Percentiles rank a stretch among this genome's conserved stretches.
These are phyloP conservation scores for Lamellibrachia columna DNA, from an alignment of 2,888 invertebrate species.

Conservation along the genomic window DNA sequence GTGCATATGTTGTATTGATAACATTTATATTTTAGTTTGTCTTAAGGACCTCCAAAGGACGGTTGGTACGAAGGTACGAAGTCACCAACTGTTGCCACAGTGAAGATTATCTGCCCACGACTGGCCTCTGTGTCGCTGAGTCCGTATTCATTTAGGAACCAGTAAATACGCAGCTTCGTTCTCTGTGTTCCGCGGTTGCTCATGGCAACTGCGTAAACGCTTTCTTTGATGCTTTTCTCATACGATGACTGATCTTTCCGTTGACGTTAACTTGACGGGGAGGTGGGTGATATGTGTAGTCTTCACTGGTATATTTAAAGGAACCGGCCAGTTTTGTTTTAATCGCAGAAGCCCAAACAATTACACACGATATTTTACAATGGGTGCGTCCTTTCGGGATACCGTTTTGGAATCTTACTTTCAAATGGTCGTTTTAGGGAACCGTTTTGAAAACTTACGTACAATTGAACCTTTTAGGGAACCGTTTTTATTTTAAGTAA, in stretches of 20 bases:
- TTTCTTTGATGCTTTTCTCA: not conserved
- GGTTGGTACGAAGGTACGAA: not conserved
- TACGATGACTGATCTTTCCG: not conserved
- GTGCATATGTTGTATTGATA: not conserved
- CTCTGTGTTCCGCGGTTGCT: not conserved
- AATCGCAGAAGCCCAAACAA: not conserved
- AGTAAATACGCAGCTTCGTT: not conserved
- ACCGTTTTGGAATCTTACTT: not conserved
- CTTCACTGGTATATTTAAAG: not conserved
- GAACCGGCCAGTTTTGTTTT: not conserved
- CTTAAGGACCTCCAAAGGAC: not conserved
- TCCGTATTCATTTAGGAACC: not conserved
- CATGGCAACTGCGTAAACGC: not conserved
- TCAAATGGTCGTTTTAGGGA: not conserved
- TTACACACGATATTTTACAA: not conserved
- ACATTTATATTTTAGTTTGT: not conserved
- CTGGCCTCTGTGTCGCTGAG: not conserved
- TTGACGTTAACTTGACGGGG: not conserved
- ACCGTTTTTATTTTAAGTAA: not conserved
- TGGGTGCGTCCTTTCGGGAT: not conserved
- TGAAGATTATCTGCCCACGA: not conserved
- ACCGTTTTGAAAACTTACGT: not conserved
- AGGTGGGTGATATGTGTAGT: not conserved
- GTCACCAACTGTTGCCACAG: not conserved
- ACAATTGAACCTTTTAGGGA: not conserved